Base-by-base conservation (phyloP, 2,888 invertebrate genomes). In the Calameuta idolon region DNA sequence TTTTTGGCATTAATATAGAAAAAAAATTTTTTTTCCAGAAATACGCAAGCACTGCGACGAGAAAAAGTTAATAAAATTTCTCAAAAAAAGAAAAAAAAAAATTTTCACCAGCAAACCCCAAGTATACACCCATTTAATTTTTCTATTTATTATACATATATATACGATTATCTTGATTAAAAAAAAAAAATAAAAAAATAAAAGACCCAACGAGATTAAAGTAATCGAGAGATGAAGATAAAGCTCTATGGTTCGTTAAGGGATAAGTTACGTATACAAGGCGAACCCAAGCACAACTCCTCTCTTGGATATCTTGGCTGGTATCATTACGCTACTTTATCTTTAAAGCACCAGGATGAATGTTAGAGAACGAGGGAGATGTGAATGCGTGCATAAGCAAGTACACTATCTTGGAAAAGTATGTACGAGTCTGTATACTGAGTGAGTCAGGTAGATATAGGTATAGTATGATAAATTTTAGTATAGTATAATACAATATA, bases 181-280 rank as follows among this genome's bases (percentile, higher is more conserved):
- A 23, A 55, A 23, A 55, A 40, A 55, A 0, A 55, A 23, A 55
- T 23, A 55, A 0, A 31, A 31, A 1, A 31, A 31, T 31, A 80
- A 73, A 75, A 30, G 55, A 78, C 76, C 78, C 76, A 78, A 74
- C 30, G 80, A 84, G 84, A 83, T 83, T 83, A 80, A 82, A 81
- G 81, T 84, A 84, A 84, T 84, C 83, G 83, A 84, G 84, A 84
- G 83, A 84, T 84, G 83, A 77, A 83, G 83, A 84, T 84, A 84
- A 79, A 81, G 78, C 69, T 30, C 75, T 55, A 75, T 71, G 73
- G 79, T 82, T 82, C 82, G 83, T 82, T 82, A 82, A 79, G 79
- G 80, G 69, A 77, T 69, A 78, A 31, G n/a, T 31, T 71, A 33
- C 71, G 12, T 31, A 31, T 71, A 71, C 55, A 23, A 31, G 71